Conservation (phyloP, 2,113 vertebrate species). For the Xerus inauris region DNA sequence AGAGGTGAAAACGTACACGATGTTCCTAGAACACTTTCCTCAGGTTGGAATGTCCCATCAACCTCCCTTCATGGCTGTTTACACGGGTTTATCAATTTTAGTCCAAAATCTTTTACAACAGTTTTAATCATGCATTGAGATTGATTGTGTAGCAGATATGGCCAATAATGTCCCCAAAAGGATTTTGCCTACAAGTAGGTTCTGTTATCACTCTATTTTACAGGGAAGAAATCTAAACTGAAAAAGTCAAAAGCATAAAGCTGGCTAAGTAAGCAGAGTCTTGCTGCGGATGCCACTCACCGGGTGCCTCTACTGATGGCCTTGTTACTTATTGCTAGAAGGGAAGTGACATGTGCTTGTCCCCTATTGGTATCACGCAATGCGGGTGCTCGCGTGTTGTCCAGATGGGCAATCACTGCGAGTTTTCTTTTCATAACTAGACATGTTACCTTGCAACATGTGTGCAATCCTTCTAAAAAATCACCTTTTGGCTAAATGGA, state of each 20-base stretch:
- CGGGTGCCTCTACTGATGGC: background rate
- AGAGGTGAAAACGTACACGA: background rate
- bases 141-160: background rate
- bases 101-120: background rate
- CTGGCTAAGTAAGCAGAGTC: background rate
- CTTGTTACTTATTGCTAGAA: background rate
- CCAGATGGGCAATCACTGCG: background rate
- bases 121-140: background rate
- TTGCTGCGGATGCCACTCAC: background rate
- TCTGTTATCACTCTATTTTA: background rate
- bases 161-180: background rate
- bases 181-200: background rate
- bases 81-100: background rate
- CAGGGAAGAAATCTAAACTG: background rate
- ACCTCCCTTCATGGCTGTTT: background rate
- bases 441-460: background rate
- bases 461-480: background rate
- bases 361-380: background rate
- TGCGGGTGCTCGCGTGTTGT: background rate
- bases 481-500: background rate
- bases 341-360: background rate
- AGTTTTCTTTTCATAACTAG: background rate
- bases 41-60: too few species aligned
- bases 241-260: background rate
- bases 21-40: too few species aligned